Evolutionary conservation across 2,888 invertebrate genomes (phyloP), one percentile per base, ranked within the genome.

Genomic region (Heliothis peltigera): DNA sequence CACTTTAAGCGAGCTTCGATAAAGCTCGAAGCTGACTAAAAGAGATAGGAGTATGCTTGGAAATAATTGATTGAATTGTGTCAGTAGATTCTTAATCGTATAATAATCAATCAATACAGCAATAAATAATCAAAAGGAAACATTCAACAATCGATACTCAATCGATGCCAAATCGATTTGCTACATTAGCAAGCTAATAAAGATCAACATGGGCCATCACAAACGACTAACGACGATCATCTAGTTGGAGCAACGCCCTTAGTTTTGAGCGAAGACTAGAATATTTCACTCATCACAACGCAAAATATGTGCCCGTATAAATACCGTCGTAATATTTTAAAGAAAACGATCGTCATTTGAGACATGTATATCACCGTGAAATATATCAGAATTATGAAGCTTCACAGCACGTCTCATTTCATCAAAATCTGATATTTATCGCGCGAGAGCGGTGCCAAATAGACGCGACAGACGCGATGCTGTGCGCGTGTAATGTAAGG

Each of bases 381-480:
- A 64, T 75, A 75, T 75, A 22, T 64, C 32, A 69, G 64, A 64
- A 43, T 72, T 72, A 72, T 64, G 51, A 69, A 59, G 44, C 61
- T 57, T 59, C 64, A 47, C 59, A 39, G 61, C 25, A 49, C 48
- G 79, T 73, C 64, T 65, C 67, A 60, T 73, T 78, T 70, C 64
- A 76, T 79, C 77, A 79, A 65, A 73, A 53, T 35, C 54, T 19
- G 42, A 66, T 73, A 73, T 79, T 70, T 73, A 67, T 76, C 53
- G 44, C 22, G 19, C 7, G 52, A 60, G 49, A 17, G 32, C 21
- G 10, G 60, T 76, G 79, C 78, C 78, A 78, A 79, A 58, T 49
- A 56, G 58, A 75, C 8, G 55, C 52, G 47, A 32, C 18, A 35
- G 12, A 28, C 35, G 10, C 19, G 28, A 18, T 22, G 42, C 59